Base-by-base conservation (phyloP, 2,888 invertebrate genomes). In the Callinectes sapidus region DNA sequence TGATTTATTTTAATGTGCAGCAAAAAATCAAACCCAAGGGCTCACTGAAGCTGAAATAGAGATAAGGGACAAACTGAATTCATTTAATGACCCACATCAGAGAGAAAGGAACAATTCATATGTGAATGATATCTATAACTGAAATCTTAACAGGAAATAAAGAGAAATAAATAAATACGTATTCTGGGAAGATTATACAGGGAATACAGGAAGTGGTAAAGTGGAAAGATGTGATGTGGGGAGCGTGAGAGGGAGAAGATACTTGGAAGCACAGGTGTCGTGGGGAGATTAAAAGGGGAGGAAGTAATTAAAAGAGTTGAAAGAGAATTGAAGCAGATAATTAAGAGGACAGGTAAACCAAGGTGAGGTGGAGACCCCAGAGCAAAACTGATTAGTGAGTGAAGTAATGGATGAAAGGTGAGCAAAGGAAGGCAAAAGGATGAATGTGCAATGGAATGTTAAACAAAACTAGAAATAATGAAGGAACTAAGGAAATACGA, bases 331-430 rank as follows among this genome's bases (percentile, higher is more conserved):
- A 77, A 77, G 71, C 71, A 28, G 71, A 77, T 77, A 28, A 77
- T 77, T 77, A 28, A 77, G 71, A 28, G 71, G 28, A 77, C 71
- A 28, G 71, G 71, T 28, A 77, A 77, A 16, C 61, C 23, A 28
- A 77, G 61, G 61, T 61, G 61, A 61, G 61, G 61, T 61, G 61
- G 61, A n/a, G 71, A 5, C 6, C 8, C 28, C 28, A 28, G 28
- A 77, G 71, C n/a, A 77, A 77, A 28, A 77, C 71, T 77, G 71
- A 28, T 77, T 77, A 77, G 71, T n/a, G 71, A 77, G 28, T 77
- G 23, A 77, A n/a, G 18, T 48, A 48, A 61, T 77, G 28, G 28
- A 77, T 10, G 1, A 6, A 77, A 77, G 71, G 71, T 77, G n/a
- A 77, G n/a, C 71, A 77, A 77, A 32, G 71, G 71, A 28, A 10